A percentile compares a stretch with the other conserved stretches of the same genome.
These are phyloP conservation scores for Nannospalax galili DNA, from an alignment of 2,113 vertebrate species.

Conservation along the genomic window DNA sequence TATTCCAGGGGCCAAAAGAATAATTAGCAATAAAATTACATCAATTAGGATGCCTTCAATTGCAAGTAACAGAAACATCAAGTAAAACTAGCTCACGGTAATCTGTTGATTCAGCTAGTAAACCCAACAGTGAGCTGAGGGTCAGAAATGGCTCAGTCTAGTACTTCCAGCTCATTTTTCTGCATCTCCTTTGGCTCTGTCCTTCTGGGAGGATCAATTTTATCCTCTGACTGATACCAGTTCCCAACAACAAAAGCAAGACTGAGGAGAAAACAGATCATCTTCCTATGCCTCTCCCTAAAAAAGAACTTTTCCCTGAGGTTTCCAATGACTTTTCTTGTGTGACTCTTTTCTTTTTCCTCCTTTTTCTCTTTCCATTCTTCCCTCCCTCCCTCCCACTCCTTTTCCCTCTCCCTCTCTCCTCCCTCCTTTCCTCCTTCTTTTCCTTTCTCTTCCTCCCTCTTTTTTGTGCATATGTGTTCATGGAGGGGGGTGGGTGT, in stretches of 20 bases:
- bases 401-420: neutral
- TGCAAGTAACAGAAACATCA: conserved; percentile 54
- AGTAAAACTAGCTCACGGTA: conserved; percentile 38
- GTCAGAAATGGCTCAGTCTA: neutral
- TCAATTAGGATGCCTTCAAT: conserved; percentile 43
- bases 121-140: neutral
- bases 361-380: neutral
- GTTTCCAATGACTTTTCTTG: neutral
- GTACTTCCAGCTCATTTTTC: neutral
- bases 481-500: no score
- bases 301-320: conserved; percentile 2
- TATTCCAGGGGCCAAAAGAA: conserved; percentile 39
- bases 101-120: conserved; percentile 28
- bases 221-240: conserved; percentile 9
- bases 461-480: neutral
- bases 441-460: neutral
- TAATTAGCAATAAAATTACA: conserved; percentile 34
- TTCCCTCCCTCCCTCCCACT: neutral
- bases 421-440: neutral
- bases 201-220: conserved; percentile 32
- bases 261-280: conserved; percentile 8
- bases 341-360: no score
- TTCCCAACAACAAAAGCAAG: conserved; percentile 44
- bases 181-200: neutral
- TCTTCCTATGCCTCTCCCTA: conserved; percentile 16